Evolutionary conservation across 1,140 invertebrate genomes (phyloP).

Genomic region (Semibalanus balanoides): DNA sequence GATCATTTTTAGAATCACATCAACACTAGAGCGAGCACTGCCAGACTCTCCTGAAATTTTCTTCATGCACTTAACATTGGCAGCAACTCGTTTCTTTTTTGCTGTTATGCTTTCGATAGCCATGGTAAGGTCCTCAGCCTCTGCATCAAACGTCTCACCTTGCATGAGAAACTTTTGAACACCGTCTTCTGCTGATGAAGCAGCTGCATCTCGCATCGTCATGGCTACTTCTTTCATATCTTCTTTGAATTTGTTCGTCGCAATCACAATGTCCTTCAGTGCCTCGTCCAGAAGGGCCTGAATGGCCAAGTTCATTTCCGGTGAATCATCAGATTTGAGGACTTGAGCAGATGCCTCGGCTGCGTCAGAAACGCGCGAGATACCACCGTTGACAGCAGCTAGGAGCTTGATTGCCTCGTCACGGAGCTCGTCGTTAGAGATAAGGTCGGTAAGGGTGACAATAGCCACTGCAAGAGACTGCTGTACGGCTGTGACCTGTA

Average conservation of each 20-base stretch:
- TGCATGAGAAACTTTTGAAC: background rate
- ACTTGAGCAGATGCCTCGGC: background rate
- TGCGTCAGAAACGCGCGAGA: background rate
- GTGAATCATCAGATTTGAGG: background rate
- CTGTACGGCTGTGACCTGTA: background rate
- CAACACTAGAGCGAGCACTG: background rate
- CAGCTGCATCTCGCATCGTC: background rate
- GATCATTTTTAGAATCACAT: background rate
- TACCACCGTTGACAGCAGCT: background rate
- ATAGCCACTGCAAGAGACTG: background rate
- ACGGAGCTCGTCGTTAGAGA: background rate
- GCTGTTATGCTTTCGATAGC: background rate
- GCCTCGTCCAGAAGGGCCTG: background rate
- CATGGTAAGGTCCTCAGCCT: background rate
- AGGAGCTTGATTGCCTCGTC: background rate
- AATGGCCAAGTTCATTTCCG: background rate
- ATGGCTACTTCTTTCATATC: background rate
- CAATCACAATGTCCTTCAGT: background rate
- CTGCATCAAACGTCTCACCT: background rate
- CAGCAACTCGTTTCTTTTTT: background rate
- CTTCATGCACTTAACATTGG: background rate
- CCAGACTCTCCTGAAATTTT: background rate
- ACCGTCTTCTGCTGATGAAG: background rate
- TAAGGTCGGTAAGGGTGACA: background rate
- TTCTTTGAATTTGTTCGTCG: background rate